Evolutionary conservation across 2,888 invertebrate species (phyloP).

Genomic region (Helicoverpa assulta): DNA sequence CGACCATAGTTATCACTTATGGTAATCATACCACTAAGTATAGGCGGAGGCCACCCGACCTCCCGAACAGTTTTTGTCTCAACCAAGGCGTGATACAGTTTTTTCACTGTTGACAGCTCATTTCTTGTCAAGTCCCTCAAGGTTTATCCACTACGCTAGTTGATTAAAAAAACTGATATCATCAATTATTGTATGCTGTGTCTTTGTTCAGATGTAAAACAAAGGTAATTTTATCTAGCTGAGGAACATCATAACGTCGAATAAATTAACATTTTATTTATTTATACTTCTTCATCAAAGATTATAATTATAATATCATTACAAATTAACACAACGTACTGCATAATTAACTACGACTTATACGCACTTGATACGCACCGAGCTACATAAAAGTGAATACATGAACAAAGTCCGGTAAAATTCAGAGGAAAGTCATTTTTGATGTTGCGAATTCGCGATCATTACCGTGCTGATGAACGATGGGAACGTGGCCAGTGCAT

Average conservation of each 20-base stretch:
- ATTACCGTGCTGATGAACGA: constrained; percentile 66
- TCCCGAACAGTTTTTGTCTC: constrained; percentile 37
- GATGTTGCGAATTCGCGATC: constrained; percentile 61
- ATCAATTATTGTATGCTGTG: constrained; percentile 31
- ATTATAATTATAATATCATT: constrained; percentile 1
- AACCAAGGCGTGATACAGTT: constrained; percentile 37
- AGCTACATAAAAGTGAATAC: neutral
- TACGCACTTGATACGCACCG: neutral
- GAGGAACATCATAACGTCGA: neutral
- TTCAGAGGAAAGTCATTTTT: constrained; percentile 54
- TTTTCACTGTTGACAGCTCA: constrained; percentile 33
- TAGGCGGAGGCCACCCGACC: constrained; percentile 29
- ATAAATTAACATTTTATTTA: constrained; percentile 15
- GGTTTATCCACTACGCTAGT: constrained; percentile 29
- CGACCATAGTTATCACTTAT: constrained; percentile 40
- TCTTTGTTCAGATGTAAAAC: constrained; percentile 20
- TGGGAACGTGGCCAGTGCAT: constrained; percentile 72
- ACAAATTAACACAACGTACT: neutral
- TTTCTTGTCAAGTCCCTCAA: constrained; percentile 47
- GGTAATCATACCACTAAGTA: constrained; percentile 46
- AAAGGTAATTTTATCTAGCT: constrained; percentile 13
- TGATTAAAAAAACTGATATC: constrained; percentile 28
- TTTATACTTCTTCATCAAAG: neutral
- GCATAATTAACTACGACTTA: neutral
- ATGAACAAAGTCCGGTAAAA: constrained; percentile 15